Percentiles rank a stretch among this genome's conserved stretches.
phyloP scores from a whole-genome alignment of 2,888 invertebrate genomes.

The Polymixis flavicincta region DNA sequence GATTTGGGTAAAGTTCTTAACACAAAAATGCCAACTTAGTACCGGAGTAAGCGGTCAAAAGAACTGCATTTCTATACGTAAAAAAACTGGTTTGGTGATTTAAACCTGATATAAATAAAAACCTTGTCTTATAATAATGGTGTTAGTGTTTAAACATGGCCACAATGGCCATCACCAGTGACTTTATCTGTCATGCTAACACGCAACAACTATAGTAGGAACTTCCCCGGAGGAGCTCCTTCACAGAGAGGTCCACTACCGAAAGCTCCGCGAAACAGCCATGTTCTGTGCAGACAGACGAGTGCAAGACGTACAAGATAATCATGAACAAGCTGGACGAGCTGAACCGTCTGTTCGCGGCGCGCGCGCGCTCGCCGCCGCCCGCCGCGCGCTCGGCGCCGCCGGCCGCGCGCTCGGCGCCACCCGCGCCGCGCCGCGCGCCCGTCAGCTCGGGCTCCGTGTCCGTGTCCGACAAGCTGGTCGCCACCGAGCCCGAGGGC shows the following conservation, averaged over 20 bases:
- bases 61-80: too few species aligned
- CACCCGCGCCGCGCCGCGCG: constrained; percentile 30
- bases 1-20: too few species aligned
- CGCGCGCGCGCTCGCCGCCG: constrained; percentile 59
- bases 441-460: constrained; percentile 69
- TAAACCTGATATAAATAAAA: too few species aligned
- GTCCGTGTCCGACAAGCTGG: constrained; percentile 80
- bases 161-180: background rate
- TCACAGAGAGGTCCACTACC: background rate
- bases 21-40: too few species aligned
- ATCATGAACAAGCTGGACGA: constrained; percentile 86
- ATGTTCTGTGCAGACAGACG: constrained; percentile 71
- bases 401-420: constrained; percentile 60
- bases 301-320: constrained; percentile 86
- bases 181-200: too few species aligned
- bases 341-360: constrained; percentile 75
- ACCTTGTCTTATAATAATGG: too few species aligned
- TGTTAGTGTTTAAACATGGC: background rate
- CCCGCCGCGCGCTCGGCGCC: constrained; percentile 61
- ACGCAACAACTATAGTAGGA: background rate
- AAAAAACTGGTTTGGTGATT: too few species aligned
- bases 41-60: too few species aligned
- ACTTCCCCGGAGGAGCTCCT: background rate
- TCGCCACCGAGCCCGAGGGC: constrained; percentile 74
- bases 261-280: constrained; percentile 19